Conservation (phyloP, 2,113 vertebrate genomes). For the Isichthys henryi region DNA sequence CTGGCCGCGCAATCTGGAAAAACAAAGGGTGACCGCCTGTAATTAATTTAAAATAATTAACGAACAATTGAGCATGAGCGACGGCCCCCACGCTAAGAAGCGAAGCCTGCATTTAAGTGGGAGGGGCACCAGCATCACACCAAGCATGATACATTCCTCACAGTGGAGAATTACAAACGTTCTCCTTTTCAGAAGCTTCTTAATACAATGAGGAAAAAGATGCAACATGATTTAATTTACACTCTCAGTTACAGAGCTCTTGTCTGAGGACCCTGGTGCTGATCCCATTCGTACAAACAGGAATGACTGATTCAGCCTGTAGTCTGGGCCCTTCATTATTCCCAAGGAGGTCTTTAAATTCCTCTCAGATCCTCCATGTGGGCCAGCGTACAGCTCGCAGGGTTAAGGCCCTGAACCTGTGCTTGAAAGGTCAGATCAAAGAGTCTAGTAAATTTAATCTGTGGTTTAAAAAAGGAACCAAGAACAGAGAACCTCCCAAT, state of each 20-base stretch:
- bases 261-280: neutral
- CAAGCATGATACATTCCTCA: neutral
- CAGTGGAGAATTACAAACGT: neutral
- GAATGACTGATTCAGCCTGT: neutral
- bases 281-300: neutral
- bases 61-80: neutral
- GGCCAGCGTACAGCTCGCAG: neutral
- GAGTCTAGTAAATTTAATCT: neutral
- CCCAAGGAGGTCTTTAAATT: neutral
- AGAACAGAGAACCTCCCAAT: neutral
- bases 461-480: neutral
- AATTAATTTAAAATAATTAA: conserved; percentile 7
- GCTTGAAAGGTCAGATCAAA: neutral
- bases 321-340: neutral
- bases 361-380: neutral
- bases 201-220: neutral
- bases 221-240: neutral
- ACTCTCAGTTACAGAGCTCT: neutral
- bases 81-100: neutral
- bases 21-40: neutral
- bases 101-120: neutral
- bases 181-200: neutral
- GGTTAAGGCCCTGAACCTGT: neutral
- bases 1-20: neutral
- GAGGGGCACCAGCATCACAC: neutral